phyloP scores from a whole-genome alignment of 1,140 invertebrate genomes.

The Hyphantria cunea region DNA sequence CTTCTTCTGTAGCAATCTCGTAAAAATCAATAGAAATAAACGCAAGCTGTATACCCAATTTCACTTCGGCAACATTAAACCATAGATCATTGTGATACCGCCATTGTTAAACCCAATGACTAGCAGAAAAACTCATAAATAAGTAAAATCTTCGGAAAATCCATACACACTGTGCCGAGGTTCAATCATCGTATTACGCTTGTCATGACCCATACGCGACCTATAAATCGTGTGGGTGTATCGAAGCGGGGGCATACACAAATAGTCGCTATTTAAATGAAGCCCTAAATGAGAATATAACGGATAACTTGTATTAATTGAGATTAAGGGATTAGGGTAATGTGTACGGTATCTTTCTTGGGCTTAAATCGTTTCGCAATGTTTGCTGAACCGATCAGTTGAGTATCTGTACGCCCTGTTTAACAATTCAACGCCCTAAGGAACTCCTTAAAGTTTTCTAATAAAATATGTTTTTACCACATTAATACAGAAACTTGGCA shows the following conservation, averaged over 20 bases:
- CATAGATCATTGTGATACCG: not conserved
- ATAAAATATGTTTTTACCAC: no score
- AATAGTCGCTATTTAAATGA: conserved; percentile 16
- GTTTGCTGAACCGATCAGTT: no score
- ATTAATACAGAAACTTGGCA: no score
- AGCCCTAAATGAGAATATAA: conserved; percentile 17
- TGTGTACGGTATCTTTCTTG: not conserved
- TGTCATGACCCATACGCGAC: conserved; percentile 9
- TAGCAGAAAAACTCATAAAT: not conserved
- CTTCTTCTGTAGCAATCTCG: no score
- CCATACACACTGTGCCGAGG: conserved; percentile 1
- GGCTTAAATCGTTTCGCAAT: not conserved
- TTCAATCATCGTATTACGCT: conserved; percentile 24
- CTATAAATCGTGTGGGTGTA: conserved; percentile 4
- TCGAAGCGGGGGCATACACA: conserved; percentile 10
- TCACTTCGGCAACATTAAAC: no score
- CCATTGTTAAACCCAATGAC: not conserved
- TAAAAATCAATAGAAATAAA: no score
- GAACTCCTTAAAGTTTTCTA: no score
- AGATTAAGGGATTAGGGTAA: no score
- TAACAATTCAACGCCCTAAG: no score
- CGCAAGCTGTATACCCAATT: no score
- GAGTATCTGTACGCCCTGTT: no score
- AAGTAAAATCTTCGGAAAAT: not conserved
- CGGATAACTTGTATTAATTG: conserved; percentile 3